Evolutionary conservation across 2,888 invertebrate species (phyloP), one percentile per base, ranked within the genome.

Genomic region (Hipparchia semele): DNA sequence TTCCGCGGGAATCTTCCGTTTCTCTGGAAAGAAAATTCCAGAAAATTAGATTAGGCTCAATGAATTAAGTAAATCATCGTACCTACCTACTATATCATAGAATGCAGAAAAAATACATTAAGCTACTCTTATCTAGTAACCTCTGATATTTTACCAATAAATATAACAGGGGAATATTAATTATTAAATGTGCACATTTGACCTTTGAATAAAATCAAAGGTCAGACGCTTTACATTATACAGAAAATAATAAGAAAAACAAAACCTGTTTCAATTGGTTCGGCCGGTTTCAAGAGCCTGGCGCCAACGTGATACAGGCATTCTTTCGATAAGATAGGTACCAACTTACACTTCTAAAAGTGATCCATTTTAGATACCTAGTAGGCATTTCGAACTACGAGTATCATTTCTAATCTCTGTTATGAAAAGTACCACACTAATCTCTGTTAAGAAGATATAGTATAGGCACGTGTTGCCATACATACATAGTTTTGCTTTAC

Each of bases 161-260:
- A 58, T 23, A 58, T 8, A 60, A 3, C 2, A 7, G 56, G 62
- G 53, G 23, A 23, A 23, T 49, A 64, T 64, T 53, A 60, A 67
- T 68, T 61, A 49, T 68, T 66, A 70, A 71, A 60, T 58, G 56
- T 68, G 51, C 58, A 58, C 66, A 69, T 70, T 58, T 72, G 71
- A 45, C 75, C 75, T 75, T 71, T 65, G 67, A 72, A 68, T 74
- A 49, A 76, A 72, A 70, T 49, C 64, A 74, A 74, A 76, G 70
- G 74, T 76, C 75, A 68, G 53, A 65, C 68, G 67, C 39, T 70
- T 65, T 68, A 74, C 70, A 65, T 53, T 65, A 58, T 23, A 65
- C 68, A 68, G 59, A 68, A 72, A 71, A 68, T 69, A 70, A 73
- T 73, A 73, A 74, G 61, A 71, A 69, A 59, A 71, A 71, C 51